These are phyloP conservation scores for Sapajus apella DNA, from an alignment of 2,113 vertebrate genomes.

Conservation along the genomic window DNA sequence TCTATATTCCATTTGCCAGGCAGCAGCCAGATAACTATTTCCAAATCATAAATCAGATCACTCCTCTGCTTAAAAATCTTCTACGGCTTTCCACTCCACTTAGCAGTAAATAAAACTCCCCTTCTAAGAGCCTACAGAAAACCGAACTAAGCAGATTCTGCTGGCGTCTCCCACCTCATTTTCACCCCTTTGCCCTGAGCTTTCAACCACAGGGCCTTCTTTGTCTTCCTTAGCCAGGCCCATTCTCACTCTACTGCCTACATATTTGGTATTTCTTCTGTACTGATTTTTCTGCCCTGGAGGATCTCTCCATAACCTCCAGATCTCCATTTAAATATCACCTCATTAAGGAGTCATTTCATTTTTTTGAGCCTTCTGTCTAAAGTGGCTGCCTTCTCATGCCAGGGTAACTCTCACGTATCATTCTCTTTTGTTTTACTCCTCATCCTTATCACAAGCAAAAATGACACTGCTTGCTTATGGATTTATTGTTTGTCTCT, in stretches of 20 bases:
- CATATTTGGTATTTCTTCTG: neutral
- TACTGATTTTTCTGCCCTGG: neutral
- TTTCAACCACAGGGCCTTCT: neutral
- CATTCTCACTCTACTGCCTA: neutral
- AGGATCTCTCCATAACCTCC: neutral
- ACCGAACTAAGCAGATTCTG: neutral
- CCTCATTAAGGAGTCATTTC: neutral
- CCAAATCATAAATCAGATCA: conserved; percentile 25
- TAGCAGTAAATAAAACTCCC: conserved; percentile 25
- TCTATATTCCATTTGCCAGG: neutral
- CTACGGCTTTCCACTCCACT: neutral
- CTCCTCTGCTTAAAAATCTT: conserved; percentile 42
- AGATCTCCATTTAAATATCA: neutral
- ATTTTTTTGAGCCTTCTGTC: neutral
- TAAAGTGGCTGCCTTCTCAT: neutral
- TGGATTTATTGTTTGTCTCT: conserved; percentile 14
- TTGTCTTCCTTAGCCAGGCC: neutral
- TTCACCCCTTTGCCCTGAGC: neutral
- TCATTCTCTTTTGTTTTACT: neutral
- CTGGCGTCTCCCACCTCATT: neutral
- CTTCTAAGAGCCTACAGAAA: neutral
- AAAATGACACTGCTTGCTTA: neutral
- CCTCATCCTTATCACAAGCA: neutral
- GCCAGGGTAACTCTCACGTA: neutral
- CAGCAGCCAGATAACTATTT: conserved; percentile 2